A percentile compares a stretch with the other conserved stretches of the same genome.
Conservation (phyloP, 2,797 vertebrate species). For the Amniataba percoides region DNA sequence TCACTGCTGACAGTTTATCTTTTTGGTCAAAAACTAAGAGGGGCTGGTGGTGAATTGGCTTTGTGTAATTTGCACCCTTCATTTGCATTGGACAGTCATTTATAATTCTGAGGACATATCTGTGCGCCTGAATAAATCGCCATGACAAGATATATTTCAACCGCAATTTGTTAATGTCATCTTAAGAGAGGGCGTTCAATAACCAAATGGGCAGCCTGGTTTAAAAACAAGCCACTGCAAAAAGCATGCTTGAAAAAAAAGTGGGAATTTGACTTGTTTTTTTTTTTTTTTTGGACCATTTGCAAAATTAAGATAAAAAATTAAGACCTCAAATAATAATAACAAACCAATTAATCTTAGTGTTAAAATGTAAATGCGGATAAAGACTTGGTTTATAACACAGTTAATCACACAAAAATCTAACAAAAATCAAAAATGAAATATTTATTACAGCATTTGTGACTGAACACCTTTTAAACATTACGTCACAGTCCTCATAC, state of each 20-base stretch:
- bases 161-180: slow-evolving; percentile 61
- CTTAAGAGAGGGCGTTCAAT: slow-evolving; percentile 48
- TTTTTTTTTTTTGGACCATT: slow-evolving; percentile 28
- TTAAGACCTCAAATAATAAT: slow-evolving; percentile 32
- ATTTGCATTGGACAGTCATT: slow-evolving; percentile 61
- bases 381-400: slow-evolving; percentile 67
- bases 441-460: slow-evolving; percentile 99
- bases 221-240: slow-evolving; percentile 34
- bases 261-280: slow-evolving; percentile 16
- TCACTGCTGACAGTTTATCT: slow-evolving; percentile 32
- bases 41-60: slow-evolving; percentile 29
- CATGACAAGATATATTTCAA: slow-evolving; percentile 42
- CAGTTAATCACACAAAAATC: slow-evolving; percentile 92
- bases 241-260: slow-evolving; percentile 44
- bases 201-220: slow-evolving; percentile 17
- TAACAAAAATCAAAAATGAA: slow-evolving; percentile 99
- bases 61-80: slow-evolving; percentile 44
- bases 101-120: slow-evolving; percentile 47
- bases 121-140: slow-evolving; percentile 58
- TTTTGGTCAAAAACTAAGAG: slow-evolving; percentile 33
- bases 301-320: slow-evolving; percentile 26
- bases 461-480: slow-evolving; percentile 99
- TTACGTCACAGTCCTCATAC: slow-evolving; percentile 99
- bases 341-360: slow-evolving; percentile 33
- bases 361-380: slow-evolving; percentile 27